Evolutionary conservation across 2,113 vertebrate genomes (phyloP), one percentile per base, ranked within the genome.

Genomic region (Burhinus oedicnemus): DNA sequence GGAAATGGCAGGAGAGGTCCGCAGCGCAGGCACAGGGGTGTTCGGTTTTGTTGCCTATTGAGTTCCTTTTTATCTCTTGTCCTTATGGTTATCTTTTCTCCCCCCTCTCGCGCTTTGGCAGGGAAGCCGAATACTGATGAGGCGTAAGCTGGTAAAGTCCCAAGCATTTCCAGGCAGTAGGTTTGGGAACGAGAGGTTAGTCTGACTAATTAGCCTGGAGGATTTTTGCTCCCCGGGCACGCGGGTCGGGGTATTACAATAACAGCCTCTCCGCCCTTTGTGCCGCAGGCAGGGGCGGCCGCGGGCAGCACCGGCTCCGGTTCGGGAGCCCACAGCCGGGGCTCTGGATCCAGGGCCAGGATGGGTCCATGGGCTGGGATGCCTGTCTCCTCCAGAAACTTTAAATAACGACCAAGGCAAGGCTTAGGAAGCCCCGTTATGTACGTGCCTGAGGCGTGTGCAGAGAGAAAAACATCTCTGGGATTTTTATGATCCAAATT

Each of bases 211-310:
- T 55, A 94, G 72, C 91, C 77, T 36, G 68, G 90, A 91, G 68
- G 70, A 83, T 91, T 92, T 68, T n/a, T 22, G 32, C 75, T 85
- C 75, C 65, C 82, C 15, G 14, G 52, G 30, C 93, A 21, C 11
- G 1, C 22, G 62, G 87, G 30, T 82, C 58, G 30, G 76, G 88
- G 21, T 71, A 47, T 75, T 64, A 64, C 87, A 80, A 60, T 75
- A 51, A n/a, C 75, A 83, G 83, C 90, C 95, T 54, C 83, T 47
- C 15, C 1, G 66, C 72, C 82, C 86, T 55, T 77, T 84, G 83
- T 62, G 81, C 96, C 60, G 40, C 52, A 30, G 94, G 95, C 95
- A 95, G 83, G 78, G 77, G 86, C 72, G 57, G 90, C 93, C 81
- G 75, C 36, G 7, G 85, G 71, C 86, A 79, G 79, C 95, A 27